Evolutionary conservation across 2,888 invertebrate species (phyloP), one percentile per base, ranked within the genome.

Genomic region (Mellilla xanthometata): DNA sequence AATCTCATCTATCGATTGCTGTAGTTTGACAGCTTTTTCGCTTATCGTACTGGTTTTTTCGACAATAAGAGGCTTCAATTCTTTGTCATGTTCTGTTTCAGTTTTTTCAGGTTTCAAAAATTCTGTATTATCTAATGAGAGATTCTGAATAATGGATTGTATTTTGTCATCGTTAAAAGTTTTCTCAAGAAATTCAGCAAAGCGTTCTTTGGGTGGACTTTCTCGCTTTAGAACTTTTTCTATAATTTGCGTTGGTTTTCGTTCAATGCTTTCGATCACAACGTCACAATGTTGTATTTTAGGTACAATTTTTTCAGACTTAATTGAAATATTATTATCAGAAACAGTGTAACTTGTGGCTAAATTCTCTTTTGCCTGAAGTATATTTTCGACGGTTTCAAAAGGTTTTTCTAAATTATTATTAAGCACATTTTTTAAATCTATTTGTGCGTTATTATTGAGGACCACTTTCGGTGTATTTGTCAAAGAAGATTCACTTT

Each of bases 161-260:
- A 89, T 77, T 72, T 87, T 89, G 54, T 82, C 81, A 68, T 86
- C 81, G 49, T 80, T 79, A 36, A 87, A 77, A 51, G 85, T 86
- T 71, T 88, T 88, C 59, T 88, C 88, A 22, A 88, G 62, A 58
- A 85, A 89, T 60, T 86, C 82, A 4, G 84, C 72, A 41, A 89
- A 68, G 52, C 76, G 76, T 60, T 87, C 88, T 70, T 83, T 88
- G 13, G 88, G 87, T 30, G 88, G 88, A 60, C 87, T 87, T 24
- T 83, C 81, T 6, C 85, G 72, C 66, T 80, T 81, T 8, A 52
- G 30, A 12, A 49, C 39, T 41, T 65, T 70, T 54, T 65, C 66
- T 10, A 51, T 53, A 10, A 60, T 12, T 30, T n/a, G 47, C 8
- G 32, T 39, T 46, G 70, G 71, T 52, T 69, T 65, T 31, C 62